phyloP scores from a whole-genome alignment of 2,113 vertebrate genomes.

The Holacanthus passer region DNA sequence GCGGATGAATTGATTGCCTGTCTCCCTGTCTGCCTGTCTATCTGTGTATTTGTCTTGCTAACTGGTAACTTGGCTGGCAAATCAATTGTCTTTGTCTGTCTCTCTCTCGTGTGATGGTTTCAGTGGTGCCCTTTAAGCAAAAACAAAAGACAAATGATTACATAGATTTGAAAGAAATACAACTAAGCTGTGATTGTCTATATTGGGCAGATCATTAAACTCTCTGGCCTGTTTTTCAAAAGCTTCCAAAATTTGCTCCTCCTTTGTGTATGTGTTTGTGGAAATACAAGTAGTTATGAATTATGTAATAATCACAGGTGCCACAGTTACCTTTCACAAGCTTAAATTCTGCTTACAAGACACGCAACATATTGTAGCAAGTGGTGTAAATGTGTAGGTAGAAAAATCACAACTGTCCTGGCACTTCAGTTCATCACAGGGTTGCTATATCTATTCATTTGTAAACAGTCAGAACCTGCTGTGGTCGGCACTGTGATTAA shows the following conservation, averaged over 20 bases:
- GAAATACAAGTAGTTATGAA: background rate
- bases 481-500: background rate
- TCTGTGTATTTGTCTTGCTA: conserved; percentile 43
- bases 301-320: background rate
- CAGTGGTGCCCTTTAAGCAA: background rate
- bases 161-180: background rate
- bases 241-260: background rate
- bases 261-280: background rate
- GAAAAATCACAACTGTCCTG: background rate
- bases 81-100: conserved; percentile 31
- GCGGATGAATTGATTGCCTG: conserved; percentile 47
- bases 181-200: background rate
- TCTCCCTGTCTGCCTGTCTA: conserved; percentile 47
- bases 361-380: background rate
- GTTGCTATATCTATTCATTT: conserved; percentile 12
- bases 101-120: background rate
- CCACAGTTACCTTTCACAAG: background rate
- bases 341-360: background rate
- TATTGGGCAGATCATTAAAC: background rate
- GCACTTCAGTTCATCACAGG: background rate
- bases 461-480: conserved; percentile 12
- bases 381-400: background rate
- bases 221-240: no score
- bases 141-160: background rate
- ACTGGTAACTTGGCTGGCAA: conserved; percentile 23